Conservation (phyloP, 2,888 invertebrate species). For the Scaptodrosophila latifasciaeformis region DNA sequence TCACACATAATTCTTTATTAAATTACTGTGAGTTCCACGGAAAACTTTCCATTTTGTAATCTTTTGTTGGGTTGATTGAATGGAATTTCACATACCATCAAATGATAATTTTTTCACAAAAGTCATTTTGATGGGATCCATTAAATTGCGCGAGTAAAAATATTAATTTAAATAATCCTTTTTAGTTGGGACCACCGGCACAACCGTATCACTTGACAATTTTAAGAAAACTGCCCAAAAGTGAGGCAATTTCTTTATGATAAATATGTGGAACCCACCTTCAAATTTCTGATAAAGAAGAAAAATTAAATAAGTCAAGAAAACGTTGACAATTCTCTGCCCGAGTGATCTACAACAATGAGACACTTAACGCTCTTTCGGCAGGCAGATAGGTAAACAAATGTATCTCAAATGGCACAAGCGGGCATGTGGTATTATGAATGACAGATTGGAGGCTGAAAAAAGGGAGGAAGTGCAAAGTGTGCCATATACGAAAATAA, state of each 20-base stretch:
- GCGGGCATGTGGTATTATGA: background rate
- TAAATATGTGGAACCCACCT: conserved; percentile 46
- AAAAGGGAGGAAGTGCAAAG: conserved; percentile 23
- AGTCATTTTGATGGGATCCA: conserved; percentile 31
- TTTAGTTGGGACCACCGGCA: background rate
- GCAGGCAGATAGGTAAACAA: conserved; percentile 45
- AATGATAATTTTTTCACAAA: conserved; percentile 53
- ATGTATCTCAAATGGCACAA: too few species aligned
- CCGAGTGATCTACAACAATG: conserved; percentile 51
- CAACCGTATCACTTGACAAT: conserved; percentile 51
- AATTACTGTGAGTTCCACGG: too few species aligned
- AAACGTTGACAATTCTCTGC: conserved; percentile 47
- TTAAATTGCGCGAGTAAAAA: too few species aligned
- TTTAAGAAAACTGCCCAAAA: conserved; percentile 59
- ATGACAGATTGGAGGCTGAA: conserved; percentile 3
- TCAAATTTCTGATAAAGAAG: conserved; percentile 60
- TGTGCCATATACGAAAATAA: conserved; percentile 14
- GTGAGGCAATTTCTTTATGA: conserved; percentile 47
- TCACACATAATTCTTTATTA: too few species aligned
- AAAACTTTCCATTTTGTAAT: background rate
- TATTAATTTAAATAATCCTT: too few species aligned
- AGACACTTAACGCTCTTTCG: conserved; percentile 61
- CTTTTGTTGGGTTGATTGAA: background rate
- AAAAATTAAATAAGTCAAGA: conserved; percentile 65
- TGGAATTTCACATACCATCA: conserved; percentile 59